Conservation (phyloP, 1,140 invertebrate species). For the Colletes gigas region DNA sequence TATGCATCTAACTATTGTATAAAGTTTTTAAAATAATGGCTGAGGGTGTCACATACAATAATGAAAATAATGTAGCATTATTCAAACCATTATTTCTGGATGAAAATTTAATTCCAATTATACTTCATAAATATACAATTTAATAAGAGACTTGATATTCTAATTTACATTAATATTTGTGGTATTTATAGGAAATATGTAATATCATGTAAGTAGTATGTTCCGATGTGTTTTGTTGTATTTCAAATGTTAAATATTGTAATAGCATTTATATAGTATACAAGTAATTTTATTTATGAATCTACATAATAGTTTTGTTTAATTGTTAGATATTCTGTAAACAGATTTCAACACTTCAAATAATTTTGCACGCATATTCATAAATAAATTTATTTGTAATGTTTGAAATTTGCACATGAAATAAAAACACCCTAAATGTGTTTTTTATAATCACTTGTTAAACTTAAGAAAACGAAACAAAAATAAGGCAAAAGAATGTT, state of each 20-base stretch:
- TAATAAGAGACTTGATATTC: slow-evolving; percentile 50
- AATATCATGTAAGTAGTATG: slow-evolving; percentile 53
- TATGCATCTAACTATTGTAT: neutral
- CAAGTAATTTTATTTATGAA: slow-evolving; percentile 46
- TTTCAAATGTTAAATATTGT: slow-evolving; percentile 58
- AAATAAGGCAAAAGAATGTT: neutral
- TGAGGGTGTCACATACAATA: slow-evolving; percentile 14
- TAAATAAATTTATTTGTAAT: slow-evolving; percentile 19
- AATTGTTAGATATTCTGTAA: slow-evolving; percentile 50
- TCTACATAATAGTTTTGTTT: slow-evolving; percentile 47
- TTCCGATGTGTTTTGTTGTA: slow-evolving; percentile 45
- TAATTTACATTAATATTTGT: slow-evolving; percentile 62
- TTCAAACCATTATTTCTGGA: neutral
- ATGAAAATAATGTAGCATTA: neutral
- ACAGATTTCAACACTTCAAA: slow-evolving; percentile 35
- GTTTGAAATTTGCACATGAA: slow-evolving; percentile 6
- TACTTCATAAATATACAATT: slow-evolving; percentile 52
- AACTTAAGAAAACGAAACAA: slow-evolving; percentile 34
- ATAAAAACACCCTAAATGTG: slow-evolving; percentile 24
- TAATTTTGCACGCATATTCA: slow-evolving; percentile 29
- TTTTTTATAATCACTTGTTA: neutral
- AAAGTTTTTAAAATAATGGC: slow-evolving; percentile 4
- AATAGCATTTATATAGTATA: slow-evolving; percentile 51
- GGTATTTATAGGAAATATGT: slow-evolving; percentile 52
- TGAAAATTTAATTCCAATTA: slow-evolving; percentile 27